Evolutionary conservation across 1,140 invertebrate species (phyloP).

Genomic region (Microvelia longipes): DNA sequence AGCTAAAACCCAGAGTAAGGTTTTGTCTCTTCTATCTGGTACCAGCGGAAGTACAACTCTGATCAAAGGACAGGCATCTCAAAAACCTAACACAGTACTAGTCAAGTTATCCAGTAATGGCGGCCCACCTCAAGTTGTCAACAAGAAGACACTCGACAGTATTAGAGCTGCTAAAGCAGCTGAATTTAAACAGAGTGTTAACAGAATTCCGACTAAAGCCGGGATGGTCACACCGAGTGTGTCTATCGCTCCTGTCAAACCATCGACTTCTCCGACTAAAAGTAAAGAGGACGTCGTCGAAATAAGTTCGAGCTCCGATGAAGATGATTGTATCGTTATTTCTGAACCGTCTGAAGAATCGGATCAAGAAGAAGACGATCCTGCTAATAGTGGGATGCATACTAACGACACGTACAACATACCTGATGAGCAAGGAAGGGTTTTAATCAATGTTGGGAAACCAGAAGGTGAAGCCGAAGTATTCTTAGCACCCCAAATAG

Average conservation of each 20-base stretch:
- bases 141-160: conserved; percentile 30
- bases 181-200: neutral
- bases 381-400: conserved; percentile 55
- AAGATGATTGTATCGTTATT: conserved; percentile 67
- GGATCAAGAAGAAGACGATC: conserved; percentile 45
- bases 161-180: conserved; percentile 9
- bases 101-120: conserved; percentile 42
- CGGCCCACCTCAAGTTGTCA: conserved; percentile 24
- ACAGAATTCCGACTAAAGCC: conserved; percentile 22
- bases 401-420: conserved; percentile 84
- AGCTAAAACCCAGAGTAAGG: conserved; percentile 45
- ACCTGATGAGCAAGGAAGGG: conserved; percentile 78
- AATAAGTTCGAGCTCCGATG: conserved; percentile 50
- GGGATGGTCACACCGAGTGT: conserved; percentile 33
- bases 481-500: conserved; percentile 83
- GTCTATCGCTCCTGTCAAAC: conserved; percentile 36
- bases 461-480: conserved; percentile 82
- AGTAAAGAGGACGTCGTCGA: conserved; percentile 33
- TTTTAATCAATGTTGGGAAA: conserved; percentile 92
- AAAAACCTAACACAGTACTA: conserved; percentile 39
- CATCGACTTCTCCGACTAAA: neutral
- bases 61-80: conserved; percentile 22
- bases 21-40: conserved; percentile 50
- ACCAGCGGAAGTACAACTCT: conserved; percentile 24
- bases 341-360: conserved; percentile 39